Percentiles rank a stretch among this genome's conserved stretches.
phyloP scores from a whole-genome alignment of 1,140 invertebrate genomes.

The Solenopsis fugax region DNA sequence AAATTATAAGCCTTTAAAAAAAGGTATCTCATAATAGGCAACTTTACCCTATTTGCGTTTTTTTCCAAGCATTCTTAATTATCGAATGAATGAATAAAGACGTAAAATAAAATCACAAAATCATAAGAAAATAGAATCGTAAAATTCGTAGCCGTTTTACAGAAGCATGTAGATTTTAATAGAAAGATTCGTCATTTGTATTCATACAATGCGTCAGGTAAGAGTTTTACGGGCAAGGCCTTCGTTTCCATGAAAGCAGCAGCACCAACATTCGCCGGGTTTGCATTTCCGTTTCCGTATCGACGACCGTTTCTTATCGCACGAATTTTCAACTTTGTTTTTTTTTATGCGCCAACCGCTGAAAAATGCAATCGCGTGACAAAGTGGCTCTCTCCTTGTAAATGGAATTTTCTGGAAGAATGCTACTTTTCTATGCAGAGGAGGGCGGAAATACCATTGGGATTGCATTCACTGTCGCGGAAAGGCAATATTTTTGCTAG shows the following conservation, averaged over 20 bases:
- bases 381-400: slow-evolving; percentile 43
- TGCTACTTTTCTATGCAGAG: slow-evolving; percentile 2
- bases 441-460: background rate
- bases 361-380: slow-evolving; percentile 53
- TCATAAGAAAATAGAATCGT: background rate
- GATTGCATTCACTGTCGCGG: background rate
- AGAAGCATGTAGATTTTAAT: background rate
- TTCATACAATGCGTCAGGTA: background rate
- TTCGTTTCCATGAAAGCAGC: slow-evolving; percentile 15
- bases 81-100: background rate
- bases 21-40: too few species aligned
- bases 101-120: background rate
- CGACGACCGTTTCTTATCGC: slow-evolving; percentile 30
- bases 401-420: slow-evolving; percentile 32
- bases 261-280: background rate
- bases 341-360: background rate
- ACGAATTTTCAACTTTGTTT: slow-evolving; percentile 47
- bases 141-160: background rate
- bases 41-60: too few species aligned
- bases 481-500: slow-evolving; percentile 7
- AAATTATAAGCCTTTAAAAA: too few species aligned
- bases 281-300: slow-evolving; percentile 38
- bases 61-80: background rate
- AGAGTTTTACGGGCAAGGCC: background rate
- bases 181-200: background rate